phyloP scores from a whole-genome alignment of 2,797 vertebrate genomes.

The Sarcophilus harrisii region DNA sequence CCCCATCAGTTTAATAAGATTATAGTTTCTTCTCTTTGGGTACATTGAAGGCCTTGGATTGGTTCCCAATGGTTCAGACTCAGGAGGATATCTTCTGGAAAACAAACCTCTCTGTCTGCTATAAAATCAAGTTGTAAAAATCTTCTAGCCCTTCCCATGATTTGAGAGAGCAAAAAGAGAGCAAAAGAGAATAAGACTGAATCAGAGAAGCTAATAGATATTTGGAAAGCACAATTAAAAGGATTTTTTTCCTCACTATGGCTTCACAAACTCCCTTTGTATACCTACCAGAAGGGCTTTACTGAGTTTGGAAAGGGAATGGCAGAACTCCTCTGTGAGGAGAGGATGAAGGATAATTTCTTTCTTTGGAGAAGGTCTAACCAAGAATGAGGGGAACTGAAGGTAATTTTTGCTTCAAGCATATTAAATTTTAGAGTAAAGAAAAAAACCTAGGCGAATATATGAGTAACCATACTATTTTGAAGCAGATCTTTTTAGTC shows the following conservation, averaged over 20 bases:
- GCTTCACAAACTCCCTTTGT: background rate
- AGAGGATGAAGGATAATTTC: background rate
- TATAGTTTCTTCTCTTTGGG: background rate
- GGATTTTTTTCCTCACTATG: background rate
- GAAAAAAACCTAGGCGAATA: background rate
- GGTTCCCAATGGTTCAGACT: background rate
- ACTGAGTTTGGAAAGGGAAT: background rate
- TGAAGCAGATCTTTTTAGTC: background rate
- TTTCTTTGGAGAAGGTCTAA: background rate
- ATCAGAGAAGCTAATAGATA: background rate
- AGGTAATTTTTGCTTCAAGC: background rate
- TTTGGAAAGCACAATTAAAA: background rate
- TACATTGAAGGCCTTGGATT: background rate
- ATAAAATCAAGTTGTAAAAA: background rate
- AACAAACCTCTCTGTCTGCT: background rate
- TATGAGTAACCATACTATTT: background rate
- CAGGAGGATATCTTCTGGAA: background rate
- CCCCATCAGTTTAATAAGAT: background rate
- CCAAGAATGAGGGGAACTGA: background rate
- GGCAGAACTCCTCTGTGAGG: background rate
- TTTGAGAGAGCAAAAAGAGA: background rate
- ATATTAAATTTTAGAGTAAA: background rate
- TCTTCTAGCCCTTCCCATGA: background rate
- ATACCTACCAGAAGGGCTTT: background rate
- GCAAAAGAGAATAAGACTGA: background rate